Evolutionary conservation across 2,888 invertebrate species (phyloP).

Genomic region (Apamea monoglypha): DNA sequence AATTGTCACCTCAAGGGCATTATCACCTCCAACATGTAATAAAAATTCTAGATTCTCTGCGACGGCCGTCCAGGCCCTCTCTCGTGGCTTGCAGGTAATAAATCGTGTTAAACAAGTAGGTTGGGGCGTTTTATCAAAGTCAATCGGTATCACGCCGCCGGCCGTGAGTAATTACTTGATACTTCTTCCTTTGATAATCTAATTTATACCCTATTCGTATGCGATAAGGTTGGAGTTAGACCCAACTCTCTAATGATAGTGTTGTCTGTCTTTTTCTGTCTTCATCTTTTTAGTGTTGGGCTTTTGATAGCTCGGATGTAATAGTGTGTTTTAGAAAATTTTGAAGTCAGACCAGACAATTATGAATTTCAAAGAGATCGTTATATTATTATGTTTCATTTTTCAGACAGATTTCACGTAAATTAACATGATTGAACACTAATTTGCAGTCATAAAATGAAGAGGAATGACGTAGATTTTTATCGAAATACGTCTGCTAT

Average conservation of each 20-base stretch:
- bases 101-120: conserved; percentile 90
- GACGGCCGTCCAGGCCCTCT: conserved; percentile 78
- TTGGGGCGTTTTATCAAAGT: conserved; percentile 90
- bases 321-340: conserved; percentile 60
- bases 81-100: conserved; percentile 88
- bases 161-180: conserved; percentile 86
- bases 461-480: conserved; percentile 7
- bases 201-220: conserved; percentile 52
- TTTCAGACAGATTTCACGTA: conserved; percentile 1
- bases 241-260: conserved; percentile 49
- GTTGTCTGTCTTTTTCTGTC: conserved; percentile 66
- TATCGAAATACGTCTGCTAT: background rate
- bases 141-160: conserved; percentile 88
- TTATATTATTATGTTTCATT: conserved; percentile 33
- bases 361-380: conserved; percentile 27
- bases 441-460: conserved; percentile 33
- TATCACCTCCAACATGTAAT: conserved; percentile 66
- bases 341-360: conserved; percentile 44
- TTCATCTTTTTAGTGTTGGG: conserved; percentile 67
- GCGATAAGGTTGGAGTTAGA: conserved; percentile 40
- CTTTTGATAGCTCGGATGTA: conserved; percentile 61
- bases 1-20: conserved; percentile 38
- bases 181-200: conserved; percentile 61
- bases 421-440: conserved; percentile 37
- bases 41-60: conserved; percentile 68